Evolutionary conservation across 2,113 vertebrate genomes (phyloP).

Genomic region (Pomatostomus ruficeps): DNA sequence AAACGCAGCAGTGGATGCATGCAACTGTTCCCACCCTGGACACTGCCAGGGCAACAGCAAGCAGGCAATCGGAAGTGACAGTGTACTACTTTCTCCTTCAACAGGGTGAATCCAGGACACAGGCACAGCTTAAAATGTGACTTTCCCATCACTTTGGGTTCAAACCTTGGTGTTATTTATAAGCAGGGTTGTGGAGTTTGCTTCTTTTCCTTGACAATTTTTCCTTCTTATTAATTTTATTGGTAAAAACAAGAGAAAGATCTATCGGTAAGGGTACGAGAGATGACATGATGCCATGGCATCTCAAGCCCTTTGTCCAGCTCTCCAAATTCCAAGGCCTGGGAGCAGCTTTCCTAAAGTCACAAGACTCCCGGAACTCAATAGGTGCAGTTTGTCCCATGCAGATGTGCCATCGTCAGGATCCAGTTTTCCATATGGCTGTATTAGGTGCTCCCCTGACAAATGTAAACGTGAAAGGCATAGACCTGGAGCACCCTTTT

Average conservation of each 20-base stretch:
- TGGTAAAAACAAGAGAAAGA: not conserved
- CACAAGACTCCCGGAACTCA: not conserved
- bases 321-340: not conserved
- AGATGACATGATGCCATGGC: not conserved
- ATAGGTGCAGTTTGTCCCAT: not conserved
- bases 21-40: constrained; percentile 7
- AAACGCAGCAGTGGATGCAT: not conserved
- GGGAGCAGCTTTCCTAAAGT: not conserved
- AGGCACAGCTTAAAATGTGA: constrained; percentile 5
- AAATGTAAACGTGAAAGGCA: not conserved
- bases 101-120: constrained; percentile 6
- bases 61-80: constrained; percentile 33
- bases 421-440: not conserved
- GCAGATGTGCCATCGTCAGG: not conserved
- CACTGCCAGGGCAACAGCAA: not conserved
- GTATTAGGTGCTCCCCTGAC: not conserved
- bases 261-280: not conserved
- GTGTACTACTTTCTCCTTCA: not conserved
- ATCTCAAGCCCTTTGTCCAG: not conserved
- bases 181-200: not conserved
- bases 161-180: not conserved
- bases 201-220: not conserved
- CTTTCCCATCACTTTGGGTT: not conserved
- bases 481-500: not conserved
- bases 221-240: not conserved